Evolutionary conservation across 2,888 invertebrate species (phyloP), one percentile per base, ranked within the genome.

Genomic region (Melinaea menophilus): DNA sequence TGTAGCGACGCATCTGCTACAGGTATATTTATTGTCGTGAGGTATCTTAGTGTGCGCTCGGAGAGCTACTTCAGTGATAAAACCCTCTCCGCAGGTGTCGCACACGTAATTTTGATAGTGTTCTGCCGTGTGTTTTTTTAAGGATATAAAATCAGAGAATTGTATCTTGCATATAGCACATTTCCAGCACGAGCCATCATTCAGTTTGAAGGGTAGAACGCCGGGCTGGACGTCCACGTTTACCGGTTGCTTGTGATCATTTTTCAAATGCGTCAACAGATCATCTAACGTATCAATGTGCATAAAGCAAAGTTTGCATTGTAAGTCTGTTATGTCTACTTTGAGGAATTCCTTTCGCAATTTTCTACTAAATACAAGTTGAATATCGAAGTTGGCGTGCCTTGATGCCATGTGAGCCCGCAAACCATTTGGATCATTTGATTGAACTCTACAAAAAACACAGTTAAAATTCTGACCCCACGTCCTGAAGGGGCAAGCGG

Each of bases 381-480:
- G 83, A 11, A 88, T 81, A 61, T 89, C 86, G 51, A 86, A 88
- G 66, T 89, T 84, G 0, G 86, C 84, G 62, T 90, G 90, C 35
- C 84, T 78, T 1, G 85, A 76, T 0, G 88, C 85, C 87, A 90
- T 88, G 58, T 90, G 90, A 1, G 84, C 79, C 61, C 90, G 73
- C 5, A 90, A 71, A 0, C 89, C 89, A n/a, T 82, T 81, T 0
- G 90, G 90, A 65, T 89, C 89, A 59, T 87, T 87, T 0, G 90
- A 87, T 58, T 89, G 88, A 0, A 89, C 89, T 9, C 89, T 74
- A 64, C 90, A 90, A 56, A 89, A 84, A 0, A 88, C 85, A 62
- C 90, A 90, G 61, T 88, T 89, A 61, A 90, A 90, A 63, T 89
- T 89, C 68, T 89, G 88, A 0, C 88, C 89, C 89, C 89, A 89